Evolutionary conservation across 2,113 vertebrate species (phyloP).

Genomic region (Cynoglossus semilaevis): DNA sequence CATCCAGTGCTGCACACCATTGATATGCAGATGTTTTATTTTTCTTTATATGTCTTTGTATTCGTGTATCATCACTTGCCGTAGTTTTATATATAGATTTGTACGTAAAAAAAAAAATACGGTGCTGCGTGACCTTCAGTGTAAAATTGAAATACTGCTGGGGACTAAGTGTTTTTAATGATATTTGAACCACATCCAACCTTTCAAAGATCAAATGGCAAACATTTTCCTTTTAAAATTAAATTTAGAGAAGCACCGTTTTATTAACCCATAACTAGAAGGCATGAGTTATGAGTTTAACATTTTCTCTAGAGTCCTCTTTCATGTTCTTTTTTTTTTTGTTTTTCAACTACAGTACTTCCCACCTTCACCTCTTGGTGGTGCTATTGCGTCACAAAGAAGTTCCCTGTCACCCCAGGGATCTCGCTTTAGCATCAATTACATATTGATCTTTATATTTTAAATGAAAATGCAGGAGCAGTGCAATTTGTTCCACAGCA

Average conservation of each 20-base stretch:
- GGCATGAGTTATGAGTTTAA: constrained; percentile 72
- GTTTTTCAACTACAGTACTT: constrained; percentile 22
- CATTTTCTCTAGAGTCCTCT: constrained; percentile 56
- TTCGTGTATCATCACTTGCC: neutral
- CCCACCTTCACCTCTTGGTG: constrained; percentile 56
- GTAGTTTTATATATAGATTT: constrained; percentile 11
- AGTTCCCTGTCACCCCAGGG: constrained; percentile 15
- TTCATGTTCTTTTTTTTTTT: constrained; percentile 11
- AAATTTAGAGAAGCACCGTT: constrained; percentile 61
- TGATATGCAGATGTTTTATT: constrained; percentile 7
- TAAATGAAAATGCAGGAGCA: constrained; percentile 42
- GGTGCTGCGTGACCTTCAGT: neutral
- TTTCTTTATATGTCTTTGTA: neutral
- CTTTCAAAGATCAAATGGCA: constrained; percentile 69
- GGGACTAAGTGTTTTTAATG: constrained; percentile 37
- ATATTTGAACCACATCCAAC: constrained; percentile 53
- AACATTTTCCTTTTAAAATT: constrained; percentile 69
- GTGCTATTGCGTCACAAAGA: constrained; percentile 59
- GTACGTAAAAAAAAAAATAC: neutral
- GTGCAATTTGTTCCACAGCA: constrained; percentile 64
- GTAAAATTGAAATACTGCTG: constrained; percentile 35
- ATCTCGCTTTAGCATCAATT: constrained; percentile 40
- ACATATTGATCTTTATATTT: constrained; percentile 56
- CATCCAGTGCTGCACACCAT: neutral
- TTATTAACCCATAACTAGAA: constrained; percentile 68